phyloP scores from a whole-genome alignment of 2,888 invertebrate genomes.

The Drosophila nigricruria region DNA sequence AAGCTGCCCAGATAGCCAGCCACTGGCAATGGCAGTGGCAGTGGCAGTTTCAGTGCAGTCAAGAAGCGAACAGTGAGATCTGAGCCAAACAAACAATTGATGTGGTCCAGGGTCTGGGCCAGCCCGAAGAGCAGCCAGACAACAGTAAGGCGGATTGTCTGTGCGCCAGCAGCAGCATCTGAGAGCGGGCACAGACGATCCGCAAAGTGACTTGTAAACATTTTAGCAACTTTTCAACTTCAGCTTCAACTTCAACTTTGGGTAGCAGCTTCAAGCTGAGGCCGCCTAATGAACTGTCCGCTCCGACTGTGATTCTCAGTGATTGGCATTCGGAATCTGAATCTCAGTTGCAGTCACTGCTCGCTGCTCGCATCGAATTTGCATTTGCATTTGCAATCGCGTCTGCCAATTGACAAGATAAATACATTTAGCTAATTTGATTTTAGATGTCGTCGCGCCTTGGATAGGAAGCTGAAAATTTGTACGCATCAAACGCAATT shows the following conservation, averaged over 20 bases:
- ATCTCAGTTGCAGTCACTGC: slow-evolving; percentile 20
- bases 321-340: slow-evolving; percentile 62
- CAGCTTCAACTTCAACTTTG: slow-evolving; percentile 57
- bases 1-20: slow-evolving; percentile 16
- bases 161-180: slow-evolving; percentile 49
- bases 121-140: slow-evolving; percentile 51
- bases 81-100: slow-evolving; percentile 76
- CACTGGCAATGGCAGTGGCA: slow-evolving; percentile 24
- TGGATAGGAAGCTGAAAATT: slow-evolving; percentile 70
- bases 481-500: slow-evolving; percentile 77
- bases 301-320: slow-evolving; percentile 45
- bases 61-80: slow-evolving; percentile 45
- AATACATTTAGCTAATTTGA: slow-evolving; percentile 82
- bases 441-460: slow-evolving; percentile 53
- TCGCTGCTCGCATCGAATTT: slow-evolving; percentile 4
- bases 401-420: slow-evolving; percentile 82
- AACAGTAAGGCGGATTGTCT: slow-evolving; percentile 76
- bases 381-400: slow-evolving; percentile 42
- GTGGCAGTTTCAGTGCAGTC: slow-evolving; percentile 24
- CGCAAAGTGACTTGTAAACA: slow-evolving; percentile 80
- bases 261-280: slow-evolving; percentile 33
- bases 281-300: slow-evolving; percentile 76
- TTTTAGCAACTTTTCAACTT: slow-evolving; percentile 81
- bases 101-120: slow-evolving; percentile 53
- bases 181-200: slow-evolving; percentile 59